A percentile compares a stretch with the other conserved stretches of the same genome.
Evolutionary conservation across 1,140 invertebrate species (phyloP).

Genomic region (Chymomyza costata): DNA sequence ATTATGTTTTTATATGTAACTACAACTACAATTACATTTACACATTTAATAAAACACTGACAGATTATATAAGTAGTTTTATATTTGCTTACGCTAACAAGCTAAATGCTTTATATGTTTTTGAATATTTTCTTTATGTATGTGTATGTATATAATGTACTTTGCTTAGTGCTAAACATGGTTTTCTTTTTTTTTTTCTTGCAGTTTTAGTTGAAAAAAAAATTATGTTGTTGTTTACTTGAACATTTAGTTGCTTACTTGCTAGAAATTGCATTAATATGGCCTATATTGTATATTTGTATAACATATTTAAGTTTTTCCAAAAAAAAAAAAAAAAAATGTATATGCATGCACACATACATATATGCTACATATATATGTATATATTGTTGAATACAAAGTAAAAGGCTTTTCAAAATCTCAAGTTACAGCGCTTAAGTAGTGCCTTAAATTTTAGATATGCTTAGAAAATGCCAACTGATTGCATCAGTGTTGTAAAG

Average conservation of each 20-base stretch:
- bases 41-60: too few species aligned
- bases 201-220: neutral
- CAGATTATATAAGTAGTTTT: too few species aligned
- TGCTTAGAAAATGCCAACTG: constrained; percentile 8
- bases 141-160: constrained; percentile 12
- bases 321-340: too few species aligned
- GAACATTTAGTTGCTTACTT: constrained; percentile 46
- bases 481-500: constrained; percentile 31
- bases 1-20: constrained; percentile 8
- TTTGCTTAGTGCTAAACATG: constrained; percentile 13
- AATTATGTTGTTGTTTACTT: constrained; percentile 21
- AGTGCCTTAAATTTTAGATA: constrained; percentile 2
- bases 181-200: neutral
- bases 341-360: constrained; percentile 11
- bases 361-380: neutral
- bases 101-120: too few species aligned
- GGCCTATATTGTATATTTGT: constrained; percentile 57
- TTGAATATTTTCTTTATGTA: too few species aligned
- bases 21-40: too few species aligned
- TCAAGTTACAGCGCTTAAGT: constrained; percentile 27
- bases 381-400: neutral
- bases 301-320: too few species aligned
- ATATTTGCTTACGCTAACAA: too few species aligned
- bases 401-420: constrained; percentile 19
- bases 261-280: constrained; percentile 66